Percentiles rank a stretch among this genome's conserved stretches.
These are phyloP conservation scores for Chelonia mydas DNA, from an alignment of 2,797 vertebrate genomes.

Conservation along the genomic window DNA sequence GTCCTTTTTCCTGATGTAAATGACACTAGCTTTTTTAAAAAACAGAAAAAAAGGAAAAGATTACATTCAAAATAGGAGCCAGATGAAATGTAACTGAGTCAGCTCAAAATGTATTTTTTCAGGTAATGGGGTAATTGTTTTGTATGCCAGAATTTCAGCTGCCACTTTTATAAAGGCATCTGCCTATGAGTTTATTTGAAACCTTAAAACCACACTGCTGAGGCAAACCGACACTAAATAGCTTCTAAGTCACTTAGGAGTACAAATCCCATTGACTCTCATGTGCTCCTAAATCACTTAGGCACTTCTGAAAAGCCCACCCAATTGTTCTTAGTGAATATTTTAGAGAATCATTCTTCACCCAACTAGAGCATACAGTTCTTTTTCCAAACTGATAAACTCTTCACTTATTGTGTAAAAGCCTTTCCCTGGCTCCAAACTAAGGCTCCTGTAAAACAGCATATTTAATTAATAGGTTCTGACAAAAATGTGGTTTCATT, in stretches of 20 bases:
- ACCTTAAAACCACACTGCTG: background rate
- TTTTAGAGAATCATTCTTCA: background rate
- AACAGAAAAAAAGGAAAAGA: slow-evolving; percentile 9
- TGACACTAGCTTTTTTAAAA: slow-evolving; percentile 11
- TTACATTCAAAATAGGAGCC: background rate
- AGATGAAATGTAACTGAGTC: background rate
- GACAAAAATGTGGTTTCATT: background rate
- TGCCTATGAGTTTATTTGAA: background rate
- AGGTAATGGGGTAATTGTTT: background rate
- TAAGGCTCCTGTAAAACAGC: background rate
- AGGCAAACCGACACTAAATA: background rate
- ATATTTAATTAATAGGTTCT: background rate
- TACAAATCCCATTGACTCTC: background rate
- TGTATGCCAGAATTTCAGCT: background rate
- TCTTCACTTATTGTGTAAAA: background rate
- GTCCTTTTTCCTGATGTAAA: slow-evolving; percentile 36
- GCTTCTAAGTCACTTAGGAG: background rate
- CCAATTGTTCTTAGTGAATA: background rate
- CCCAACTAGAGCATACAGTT: background rate
- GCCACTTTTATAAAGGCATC: background rate
- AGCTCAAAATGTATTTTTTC: background rate
- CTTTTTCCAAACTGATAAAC: background rate
- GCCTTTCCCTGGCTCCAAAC: background rate
- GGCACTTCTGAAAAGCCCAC: background rate
- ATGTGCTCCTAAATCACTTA: background rate